Evolutionary conservation across 2,797 vertebrate genomes (phyloP), one percentile per base, ranked within the genome.

Genomic region (Sphaeramia orbicularis): DNA sequence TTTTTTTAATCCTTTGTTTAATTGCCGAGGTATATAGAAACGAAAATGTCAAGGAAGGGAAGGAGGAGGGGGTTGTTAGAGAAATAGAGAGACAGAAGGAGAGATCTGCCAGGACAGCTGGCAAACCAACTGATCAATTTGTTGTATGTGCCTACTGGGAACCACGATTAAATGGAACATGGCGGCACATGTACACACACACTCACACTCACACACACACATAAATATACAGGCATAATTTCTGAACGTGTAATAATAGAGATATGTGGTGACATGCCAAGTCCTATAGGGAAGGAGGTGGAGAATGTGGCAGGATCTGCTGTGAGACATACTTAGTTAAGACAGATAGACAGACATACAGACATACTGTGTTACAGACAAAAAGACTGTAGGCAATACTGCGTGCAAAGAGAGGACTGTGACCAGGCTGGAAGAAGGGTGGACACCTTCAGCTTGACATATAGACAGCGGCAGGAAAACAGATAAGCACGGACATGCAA

Each of bases 61-160:
- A 64, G 16, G 13, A 43, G 24, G 70, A 16, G 45, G 62, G 56
- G 74, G 36, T 12, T 54, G 44, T 56, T 69, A 2, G 69, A 80
- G 66, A 61, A 73, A 73, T 36, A 57, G 58, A 47, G 66, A 69
- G 75, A 72, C 71, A 84, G 79, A 85, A 75, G 80, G 79, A 81
- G 71, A 70, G 67, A 81, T 83, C 57, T 79, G 81, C 84, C 77
- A 88, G 78, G 84, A 88, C 89, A 90, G 82, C 86, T 90, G 91
- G 89, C 83, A 82, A 80, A 78, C 48, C 78, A 78, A 86, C 76
- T 75, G 81, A 88, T 89, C 87, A 83, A 84, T 91, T 83, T 88
- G 88, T 91, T 85, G 83, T 35, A 71, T 51, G 75, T 65, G 82
- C 66, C 76, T 73, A 86, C 72, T 44, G 84, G 82, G 74, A 74